These are phyloP conservation scores for Cyanoderma ruficeps DNA, from an alignment of 2,113 vertebrate species.

Conservation along the genomic window DNA sequence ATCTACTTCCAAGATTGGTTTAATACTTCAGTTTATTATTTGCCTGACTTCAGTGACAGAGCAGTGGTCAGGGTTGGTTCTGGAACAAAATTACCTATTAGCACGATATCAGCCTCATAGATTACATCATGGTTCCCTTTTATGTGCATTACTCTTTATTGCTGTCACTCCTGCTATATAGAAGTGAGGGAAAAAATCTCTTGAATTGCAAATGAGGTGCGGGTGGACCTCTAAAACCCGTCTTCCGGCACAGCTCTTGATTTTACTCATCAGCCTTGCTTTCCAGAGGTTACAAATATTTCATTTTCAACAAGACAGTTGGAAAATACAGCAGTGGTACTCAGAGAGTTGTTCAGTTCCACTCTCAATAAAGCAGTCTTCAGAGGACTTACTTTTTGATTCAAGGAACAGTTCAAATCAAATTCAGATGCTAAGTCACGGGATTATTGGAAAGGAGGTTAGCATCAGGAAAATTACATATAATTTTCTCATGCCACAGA, in stretches of 20 bases:
- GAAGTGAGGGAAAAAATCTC: conserved; percentile 20
- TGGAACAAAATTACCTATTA: conserved; percentile 59
- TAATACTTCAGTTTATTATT: conserved; percentile 60
- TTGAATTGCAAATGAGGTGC: conserved; percentile 65
- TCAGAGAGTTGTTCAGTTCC: conserved; percentile 5
- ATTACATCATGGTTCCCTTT: not conserved
- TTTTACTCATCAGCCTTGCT: conserved; percentile 51
- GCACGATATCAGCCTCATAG: conserved; percentile 9
- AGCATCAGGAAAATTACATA: not conserved
- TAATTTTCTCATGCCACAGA: not conserved
- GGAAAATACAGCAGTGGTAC: conserved; percentile 40
- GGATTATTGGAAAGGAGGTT: not conserved
- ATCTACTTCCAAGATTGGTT: conserved; percentile 61
- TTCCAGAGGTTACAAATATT: not conserved
- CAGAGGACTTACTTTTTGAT: not conserved
- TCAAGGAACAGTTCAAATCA: not conserved
- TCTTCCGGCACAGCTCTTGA: conserved; percentile 48
- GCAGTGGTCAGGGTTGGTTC: conserved; percentile 26
- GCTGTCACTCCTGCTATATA: not conserved
- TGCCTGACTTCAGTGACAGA: conserved; percentile 51
- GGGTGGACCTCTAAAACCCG: conserved; percentile 47
- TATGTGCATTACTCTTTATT: not conserved
- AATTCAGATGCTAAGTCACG: not conserved
- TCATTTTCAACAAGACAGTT: conserved; percentile 18
- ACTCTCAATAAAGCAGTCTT: not conserved